These are phyloP conservation scores for Zaprionus tsacasi DNA, from an alignment of 1,140 invertebrate genomes.

Conservation along the genomic window DNA sequence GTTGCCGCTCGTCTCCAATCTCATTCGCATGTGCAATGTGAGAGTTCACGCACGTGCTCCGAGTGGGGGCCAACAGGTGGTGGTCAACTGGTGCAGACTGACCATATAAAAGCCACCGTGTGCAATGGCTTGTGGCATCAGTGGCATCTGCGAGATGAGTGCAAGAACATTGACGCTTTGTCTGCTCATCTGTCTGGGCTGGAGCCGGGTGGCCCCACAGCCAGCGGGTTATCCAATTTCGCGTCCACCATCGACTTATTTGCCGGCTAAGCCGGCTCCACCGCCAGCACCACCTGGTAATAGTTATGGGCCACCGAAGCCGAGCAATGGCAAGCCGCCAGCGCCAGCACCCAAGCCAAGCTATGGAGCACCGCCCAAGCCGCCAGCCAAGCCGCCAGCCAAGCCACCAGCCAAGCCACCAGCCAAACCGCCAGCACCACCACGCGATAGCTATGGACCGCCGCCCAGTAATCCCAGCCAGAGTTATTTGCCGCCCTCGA, in stretches of 20 bases:
- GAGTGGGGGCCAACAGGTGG: conserved; percentile 38
- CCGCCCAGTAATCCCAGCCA: conserved; percentile 50
- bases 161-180: conserved; percentile 33
- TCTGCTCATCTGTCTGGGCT: conserved; percentile 18
- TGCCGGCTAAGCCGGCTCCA: conserved; percentile 51
- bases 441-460: conserved; percentile 47
- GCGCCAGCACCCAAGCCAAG: conserved; percentile 29
- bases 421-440: conserved; percentile 33
- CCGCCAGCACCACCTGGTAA: conserved; percentile 25
- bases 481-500: conserved; percentile 54
- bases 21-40: no score
- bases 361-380: conserved; percentile 33
- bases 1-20: no score
- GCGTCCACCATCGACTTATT: conserved; percentile 59
- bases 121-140: conserved; percentile 28
- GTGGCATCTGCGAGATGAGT: conserved; percentile 46
- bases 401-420: conserved; percentile 48
- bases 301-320: conserved; percentile 46
- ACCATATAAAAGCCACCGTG: conserved; percentile 33
- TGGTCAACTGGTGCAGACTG: conserved; percentile 45
- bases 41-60: no score
- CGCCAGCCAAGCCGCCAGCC: conserved; percentile 32
- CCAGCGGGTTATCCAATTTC: conserved; percentile 64
- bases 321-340: conserved; percentile 21
- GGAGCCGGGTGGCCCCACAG: conserved; percentile 20